Conservation (phyloP, 1,140 invertebrate species). For the Psix sp. region DNA sequence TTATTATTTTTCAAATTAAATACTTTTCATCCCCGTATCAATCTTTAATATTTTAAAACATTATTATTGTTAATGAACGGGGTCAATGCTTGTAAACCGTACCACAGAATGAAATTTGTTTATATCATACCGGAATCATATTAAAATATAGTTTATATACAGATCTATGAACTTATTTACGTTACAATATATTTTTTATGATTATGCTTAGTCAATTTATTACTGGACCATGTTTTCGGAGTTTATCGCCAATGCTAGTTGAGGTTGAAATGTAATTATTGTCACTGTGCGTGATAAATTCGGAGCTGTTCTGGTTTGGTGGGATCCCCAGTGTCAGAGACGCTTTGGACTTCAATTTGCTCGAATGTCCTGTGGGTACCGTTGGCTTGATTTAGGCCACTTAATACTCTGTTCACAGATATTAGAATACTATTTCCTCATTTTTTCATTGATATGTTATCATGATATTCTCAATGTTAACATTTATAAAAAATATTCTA, state of each 20-base stretch:
- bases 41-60: too few species aligned
- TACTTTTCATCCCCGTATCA: too few species aligned
- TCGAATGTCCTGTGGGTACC: constrained; percentile 19
- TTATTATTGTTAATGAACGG: too few species aligned
- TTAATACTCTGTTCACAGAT: constrained; percentile 26
- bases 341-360: constrained; percentile 36
- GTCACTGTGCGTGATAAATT: constrained; percentile 25
- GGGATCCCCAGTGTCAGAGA: constrained; percentile 30
- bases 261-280: constrained; percentile 5
- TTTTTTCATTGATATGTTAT: not conserved
- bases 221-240: not conserved
- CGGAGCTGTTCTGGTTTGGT: constrained; percentile 4
- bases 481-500: too few species aligned
- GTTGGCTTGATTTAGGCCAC: constrained; percentile 34
- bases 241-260: not conserved
- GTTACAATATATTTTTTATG: too few species aligned
- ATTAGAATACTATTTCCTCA: not conserved
- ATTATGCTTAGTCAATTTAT: too few species aligned
- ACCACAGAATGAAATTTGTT: too few species aligned
- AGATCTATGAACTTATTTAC: too few species aligned
- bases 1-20: too few species aligned
- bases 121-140: too few species aligned
- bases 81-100: too few species aligned
- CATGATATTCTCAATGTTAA: not conserved
- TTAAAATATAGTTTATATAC: too few species aligned